Evolutionary conservation across 2,888 invertebrate species (phyloP).

Genomic region (Rhimphoctona megacephalus): DNA sequence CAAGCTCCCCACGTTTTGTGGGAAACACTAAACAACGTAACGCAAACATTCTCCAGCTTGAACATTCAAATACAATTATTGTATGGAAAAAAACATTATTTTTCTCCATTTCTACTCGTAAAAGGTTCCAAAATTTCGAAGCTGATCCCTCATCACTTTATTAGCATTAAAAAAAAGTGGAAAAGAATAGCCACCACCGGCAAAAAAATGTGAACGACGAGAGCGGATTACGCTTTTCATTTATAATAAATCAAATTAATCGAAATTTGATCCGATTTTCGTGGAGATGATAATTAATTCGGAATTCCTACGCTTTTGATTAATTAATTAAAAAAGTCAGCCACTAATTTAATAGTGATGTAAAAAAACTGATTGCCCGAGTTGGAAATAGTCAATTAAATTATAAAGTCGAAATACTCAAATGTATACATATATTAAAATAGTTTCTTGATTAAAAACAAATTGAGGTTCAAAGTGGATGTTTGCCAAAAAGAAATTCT

Average conservation of each 20-base stretch:
- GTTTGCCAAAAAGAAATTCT: background rate
- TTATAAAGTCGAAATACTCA: background rate
- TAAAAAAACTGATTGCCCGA: background rate
- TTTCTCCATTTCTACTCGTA: background rate
- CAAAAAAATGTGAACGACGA: background rate
- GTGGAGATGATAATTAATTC: background rate
- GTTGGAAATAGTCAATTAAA: background rate
- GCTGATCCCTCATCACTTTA: background rate
- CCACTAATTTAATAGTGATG: background rate
- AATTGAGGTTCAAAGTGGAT: background rate
- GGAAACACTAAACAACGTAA: constrained; percentile 22
- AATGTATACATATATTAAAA: background rate
- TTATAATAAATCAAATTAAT: background rate
- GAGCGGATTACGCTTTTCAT: background rate
- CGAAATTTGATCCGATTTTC: background rate
- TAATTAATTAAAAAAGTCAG: background rate
- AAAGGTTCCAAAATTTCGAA: background rate
- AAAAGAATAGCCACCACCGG: background rate
- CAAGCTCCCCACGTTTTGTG: constrained; percentile 25
- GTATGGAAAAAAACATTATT: background rate
- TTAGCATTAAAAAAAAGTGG: background rate
- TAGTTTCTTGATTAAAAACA: background rate
- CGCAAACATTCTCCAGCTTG: background rate
- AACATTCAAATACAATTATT: constrained; percentile 13
- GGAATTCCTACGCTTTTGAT: background rate